Evolutionary conservation across 92 coral and sea anemone species (phyloP).

Genomic region (Chrysogorgia sp.): DNA sequence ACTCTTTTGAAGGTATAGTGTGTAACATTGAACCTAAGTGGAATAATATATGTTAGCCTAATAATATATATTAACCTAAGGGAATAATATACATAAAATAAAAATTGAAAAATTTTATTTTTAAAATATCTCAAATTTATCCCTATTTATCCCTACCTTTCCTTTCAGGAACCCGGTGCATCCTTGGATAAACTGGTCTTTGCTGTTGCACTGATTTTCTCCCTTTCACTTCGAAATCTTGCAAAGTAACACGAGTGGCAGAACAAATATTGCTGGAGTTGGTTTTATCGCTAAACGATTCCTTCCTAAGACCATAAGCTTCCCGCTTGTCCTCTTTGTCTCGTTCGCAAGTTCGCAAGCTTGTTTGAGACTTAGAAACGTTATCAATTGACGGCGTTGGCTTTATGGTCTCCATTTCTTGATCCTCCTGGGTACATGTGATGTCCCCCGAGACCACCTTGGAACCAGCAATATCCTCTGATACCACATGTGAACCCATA

Average conservation of each 20-base stretch:
- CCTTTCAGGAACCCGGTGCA: background rate
- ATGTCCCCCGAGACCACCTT: no score
- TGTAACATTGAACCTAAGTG: background rate
- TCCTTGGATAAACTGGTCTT: background rate
- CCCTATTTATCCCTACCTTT: background rate
- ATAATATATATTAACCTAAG: no score
- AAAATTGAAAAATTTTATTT: no score
- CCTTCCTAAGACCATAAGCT: background rate
- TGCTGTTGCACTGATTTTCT: background rate
- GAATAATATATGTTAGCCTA: no score
- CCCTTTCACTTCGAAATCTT: background rate
- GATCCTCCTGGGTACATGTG: no score
- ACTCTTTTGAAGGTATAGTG: slow-evolving; percentile 21
- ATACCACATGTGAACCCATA: no score
- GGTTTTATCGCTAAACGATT: background rate
- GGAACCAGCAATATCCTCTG: no score
- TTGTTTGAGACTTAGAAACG: background rate
- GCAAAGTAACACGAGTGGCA: background rate
- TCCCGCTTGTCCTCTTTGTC: background rate
- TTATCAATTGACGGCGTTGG: no score
- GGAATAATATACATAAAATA: no score
- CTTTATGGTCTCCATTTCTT: no score
- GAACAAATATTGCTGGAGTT: background rate
- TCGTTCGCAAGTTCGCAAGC: no score
- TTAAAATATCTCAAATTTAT: background rate